A percentile compares a stretch with the other conserved stretches of the same genome.
Evolutionary conservation across 2,113 vertebrate species (phyloP).

Genomic region (Tragelaphus scriptus): DNA sequence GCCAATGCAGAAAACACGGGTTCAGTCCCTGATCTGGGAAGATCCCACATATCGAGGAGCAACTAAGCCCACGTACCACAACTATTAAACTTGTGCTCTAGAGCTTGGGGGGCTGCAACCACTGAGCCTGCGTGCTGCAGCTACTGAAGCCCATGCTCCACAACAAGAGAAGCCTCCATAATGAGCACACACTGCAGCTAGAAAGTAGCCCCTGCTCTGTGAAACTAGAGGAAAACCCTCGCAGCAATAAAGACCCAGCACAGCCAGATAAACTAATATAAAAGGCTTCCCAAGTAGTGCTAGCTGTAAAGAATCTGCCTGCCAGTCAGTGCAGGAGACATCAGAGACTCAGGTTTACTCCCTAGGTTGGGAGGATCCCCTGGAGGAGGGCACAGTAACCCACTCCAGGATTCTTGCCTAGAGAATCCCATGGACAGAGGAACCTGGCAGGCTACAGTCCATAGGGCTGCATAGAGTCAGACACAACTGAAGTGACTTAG

Average conservation of each 20-base stretch:
- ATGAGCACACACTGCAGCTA: neutral
- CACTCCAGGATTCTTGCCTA: neutral
- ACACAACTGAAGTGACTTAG: neutral
- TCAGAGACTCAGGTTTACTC: neutral
- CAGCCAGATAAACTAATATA: neutral
- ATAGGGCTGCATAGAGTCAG: fast-evolving
- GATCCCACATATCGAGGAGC: neutral
- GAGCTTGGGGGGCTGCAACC: neutral
- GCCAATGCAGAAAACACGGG: neutral
- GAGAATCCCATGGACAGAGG: neutral
- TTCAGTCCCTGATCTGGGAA: neutral
- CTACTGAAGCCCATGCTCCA: neutral
- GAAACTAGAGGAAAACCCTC: neutral
- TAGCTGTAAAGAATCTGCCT: neutral
- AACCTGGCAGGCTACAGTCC: neutral
- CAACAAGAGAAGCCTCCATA: neutral
- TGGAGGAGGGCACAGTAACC: neutral
- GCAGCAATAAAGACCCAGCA: neutral
- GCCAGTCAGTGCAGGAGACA: neutral
- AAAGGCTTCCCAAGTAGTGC: neutral
- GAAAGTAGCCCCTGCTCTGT: neutral
- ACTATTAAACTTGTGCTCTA: neutral
- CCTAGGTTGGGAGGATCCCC: neutral
- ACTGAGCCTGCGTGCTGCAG: neutral
- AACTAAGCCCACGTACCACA: neutral